These are phyloP conservation scores for Sinelater perroti DNA, from an alignment of 2,888 invertebrate species.

Conservation along the genomic window DNA sequence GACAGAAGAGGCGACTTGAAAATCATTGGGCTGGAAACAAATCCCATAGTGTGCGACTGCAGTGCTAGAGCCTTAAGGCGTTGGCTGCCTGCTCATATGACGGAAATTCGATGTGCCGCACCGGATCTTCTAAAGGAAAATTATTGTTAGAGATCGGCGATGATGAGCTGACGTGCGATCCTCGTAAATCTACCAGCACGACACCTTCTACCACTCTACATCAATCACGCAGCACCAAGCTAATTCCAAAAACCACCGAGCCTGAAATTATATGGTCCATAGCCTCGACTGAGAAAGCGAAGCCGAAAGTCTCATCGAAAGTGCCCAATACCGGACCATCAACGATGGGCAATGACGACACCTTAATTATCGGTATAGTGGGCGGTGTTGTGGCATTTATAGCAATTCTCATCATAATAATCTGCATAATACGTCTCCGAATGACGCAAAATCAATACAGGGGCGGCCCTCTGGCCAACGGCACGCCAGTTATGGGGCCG, in stretches of 20 bases:
- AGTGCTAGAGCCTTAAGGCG: conserved; percentile 80
- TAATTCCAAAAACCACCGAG: conserved; percentile 73
- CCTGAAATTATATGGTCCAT: conserved; percentile 92
- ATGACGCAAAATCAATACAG: conserved; percentile 74
- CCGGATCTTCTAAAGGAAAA: conserved; percentile 76
- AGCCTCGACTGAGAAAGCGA: conserved; percentile 72
- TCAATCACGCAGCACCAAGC: conserved; percentile 63
- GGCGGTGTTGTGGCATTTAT: conserved; percentile 93
- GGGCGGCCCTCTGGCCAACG: conserved; percentile 73
- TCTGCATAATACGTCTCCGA: conserved; percentile 78
- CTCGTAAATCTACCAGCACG: conserved; percentile 65
- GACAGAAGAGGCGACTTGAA: conserved; percentile 80
- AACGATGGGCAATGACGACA: conserved; percentile 84
- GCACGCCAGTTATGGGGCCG: conserved; percentile 54
- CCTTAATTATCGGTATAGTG: conserved; percentile 93
- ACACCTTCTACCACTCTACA: conserved; percentile 39
- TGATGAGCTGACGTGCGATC: conserved; percentile 83
- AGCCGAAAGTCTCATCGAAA: conserved; percentile 66
- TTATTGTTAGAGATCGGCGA: conserved; percentile 80
- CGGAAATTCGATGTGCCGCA: conserved; percentile 67
- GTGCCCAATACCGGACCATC: conserved; percentile 66
- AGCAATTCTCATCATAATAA: conserved; percentile 85
- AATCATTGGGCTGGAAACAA: conserved; percentile 77
- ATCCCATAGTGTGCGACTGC: conserved; percentile 88
- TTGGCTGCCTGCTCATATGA: conserved; percentile 77